These are phyloP conservation scores for Drosophila percnosoma DNA, from an alignment of 2,888 invertebrate species.

Conservation along the genomic window DNA sequence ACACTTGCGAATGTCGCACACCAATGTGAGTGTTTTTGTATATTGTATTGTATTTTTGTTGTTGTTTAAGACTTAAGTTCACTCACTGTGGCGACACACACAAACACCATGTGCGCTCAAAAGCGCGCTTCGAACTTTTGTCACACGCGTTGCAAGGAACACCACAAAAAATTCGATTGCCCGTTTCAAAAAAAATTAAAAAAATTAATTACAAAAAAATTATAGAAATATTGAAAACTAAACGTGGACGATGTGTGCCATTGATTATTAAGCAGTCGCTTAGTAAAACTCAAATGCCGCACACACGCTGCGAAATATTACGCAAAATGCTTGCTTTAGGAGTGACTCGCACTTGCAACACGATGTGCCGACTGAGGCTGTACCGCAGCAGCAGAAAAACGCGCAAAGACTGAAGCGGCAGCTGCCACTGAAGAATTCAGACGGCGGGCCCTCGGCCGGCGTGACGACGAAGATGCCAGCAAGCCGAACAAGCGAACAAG, in stretches of 20 bases:
- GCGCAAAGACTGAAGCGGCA: slow-evolving; percentile 83
- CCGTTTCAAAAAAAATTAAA: slow-evolving; percentile 14
- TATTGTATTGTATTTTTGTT: slow-evolving; percentile 10
- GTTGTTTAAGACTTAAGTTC: slow-evolving; percentile 36
- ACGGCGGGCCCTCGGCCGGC: slow-evolving; percentile 18
- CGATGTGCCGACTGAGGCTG: slow-evolving; percentile 36
- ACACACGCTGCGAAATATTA: slow-evolving; percentile 39
- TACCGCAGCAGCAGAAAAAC: slow-evolving; percentile 82
- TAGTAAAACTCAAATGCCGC: slow-evolving; percentile 2
- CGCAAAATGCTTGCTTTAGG: slow-evolving; percentile 29
- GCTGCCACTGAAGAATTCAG: slow-evolving; percentile 40
- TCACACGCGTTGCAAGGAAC: slow-evolving; percentile 42
- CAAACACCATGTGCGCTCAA: slow-evolving; percentile 37
- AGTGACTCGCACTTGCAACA: slow-evolving; percentile 30
- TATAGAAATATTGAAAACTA: background rate
- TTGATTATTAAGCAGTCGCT: slow-evolving; percentile 7
- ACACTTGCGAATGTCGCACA: slow-evolving; percentile 7
- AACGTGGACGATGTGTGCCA: slow-evolving; percentile 11
- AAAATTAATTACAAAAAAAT: background rate
- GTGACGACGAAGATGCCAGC: slow-evolving; percentile 1
- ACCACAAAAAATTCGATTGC: slow-evolving; percentile 17
- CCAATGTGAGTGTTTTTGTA: slow-evolving; percentile 8
- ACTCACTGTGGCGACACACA: slow-evolving; percentile 27
- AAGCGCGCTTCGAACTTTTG: slow-evolving; percentile 43
- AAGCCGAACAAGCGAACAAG: slow-evolving; percentile 16